Evolutionary conservation across 2,113 vertebrate genomes (phyloP), one percentile per base, ranked within the genome.

Genomic region (Sorex fumeus): DNA sequence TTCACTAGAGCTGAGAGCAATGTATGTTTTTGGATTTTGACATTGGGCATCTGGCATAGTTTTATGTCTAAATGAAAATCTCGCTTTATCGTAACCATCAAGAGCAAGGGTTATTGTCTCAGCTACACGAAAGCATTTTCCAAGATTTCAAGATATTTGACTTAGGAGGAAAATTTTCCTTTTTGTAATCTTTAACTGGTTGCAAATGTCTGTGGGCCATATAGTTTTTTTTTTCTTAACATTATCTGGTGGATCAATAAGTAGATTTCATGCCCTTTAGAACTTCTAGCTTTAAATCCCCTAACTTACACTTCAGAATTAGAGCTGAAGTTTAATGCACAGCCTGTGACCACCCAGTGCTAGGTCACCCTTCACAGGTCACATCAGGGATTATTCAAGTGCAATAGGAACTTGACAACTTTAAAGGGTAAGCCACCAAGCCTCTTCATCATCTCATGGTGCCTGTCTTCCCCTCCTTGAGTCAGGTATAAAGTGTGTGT

Each of bases 211-310:
- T 91, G 19, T 79, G 67, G 30, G 50, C 67, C 16, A 23, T 78
- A 76, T 57, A 57, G 36, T 45, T 93, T 53, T 91, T 94, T 85
- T 78, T 91, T 95, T 85, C 79, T 64, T 85, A 87, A 62, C 67
- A 53, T 23, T 88, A 66, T 83, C 85, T 88, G 28, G n/a, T 82
- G 80, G 89, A 88, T 96, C 74, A 64, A 74, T 75, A 47, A 34
- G 93, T 85, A 84, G 80, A 47, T 91, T 88, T 80, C 57, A 75
- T 87, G 78, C 9, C 81, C 87, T 88, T 92, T 86, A 90, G 87
- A 94, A 70, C 40, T 90, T 94, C 67, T 92, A 70, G 62, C 40
- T 71, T 90, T 93, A 95, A 87, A 91, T 95, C 82, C 32, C n/a
- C 36, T 80, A 67, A 80, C 30, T 60, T 12, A 75, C 82, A 67